Evolutionary conservation across 1,140 invertebrate species (phyloP).

Genomic region (Drosophila rufa): DNA sequence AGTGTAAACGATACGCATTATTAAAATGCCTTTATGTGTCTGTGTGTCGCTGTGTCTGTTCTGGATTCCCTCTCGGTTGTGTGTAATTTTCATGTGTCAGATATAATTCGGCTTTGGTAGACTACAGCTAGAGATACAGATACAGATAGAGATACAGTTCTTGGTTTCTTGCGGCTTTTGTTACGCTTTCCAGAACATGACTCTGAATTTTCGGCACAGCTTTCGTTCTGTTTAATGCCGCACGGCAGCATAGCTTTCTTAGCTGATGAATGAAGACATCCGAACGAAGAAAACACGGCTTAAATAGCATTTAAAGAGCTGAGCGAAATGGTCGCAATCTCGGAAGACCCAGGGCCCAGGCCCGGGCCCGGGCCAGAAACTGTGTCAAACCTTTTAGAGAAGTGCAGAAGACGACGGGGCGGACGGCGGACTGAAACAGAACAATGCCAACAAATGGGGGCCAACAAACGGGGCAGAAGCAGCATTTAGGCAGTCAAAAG

Average conservation of each 20-base stretch:
- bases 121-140: conserved; percentile 19
- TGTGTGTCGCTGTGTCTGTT: conserved; percentile 33
- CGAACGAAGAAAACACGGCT: conserved; percentile 47
- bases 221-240: conserved; percentile 70
- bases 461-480: conserved; percentile 67
- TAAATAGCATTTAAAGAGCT: conserved; percentile 79
- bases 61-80: conserved; percentile 5
- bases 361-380: conserved; percentile 52
- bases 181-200: conserved; percentile 83
- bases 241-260: conserved; percentile 58
- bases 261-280: conserved; percentile 61
- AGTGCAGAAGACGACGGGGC: conserved; percentile 63
- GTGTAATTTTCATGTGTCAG: conserved; percentile 61
- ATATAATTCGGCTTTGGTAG: conserved; percentile 55
- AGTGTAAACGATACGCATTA: conserved; percentile 78
- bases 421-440: conserved; percentile 51
- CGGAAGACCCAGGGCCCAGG: conserved; percentile 26
- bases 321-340: conserved; percentile 69
- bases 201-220: conserved; percentile 68
- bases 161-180: conserved; percentile 60
- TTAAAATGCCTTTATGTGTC: conserved; percentile 68
- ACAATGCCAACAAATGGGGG: conserved; percentile 74
- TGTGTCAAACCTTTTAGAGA: conserved; percentile 78
- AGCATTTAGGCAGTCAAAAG: conserved; percentile 64
- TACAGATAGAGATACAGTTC: conserved; percentile 54